Base-by-base conservation (phyloP, 1,140 invertebrate species). In the Bombyx mandarina region DNA sequence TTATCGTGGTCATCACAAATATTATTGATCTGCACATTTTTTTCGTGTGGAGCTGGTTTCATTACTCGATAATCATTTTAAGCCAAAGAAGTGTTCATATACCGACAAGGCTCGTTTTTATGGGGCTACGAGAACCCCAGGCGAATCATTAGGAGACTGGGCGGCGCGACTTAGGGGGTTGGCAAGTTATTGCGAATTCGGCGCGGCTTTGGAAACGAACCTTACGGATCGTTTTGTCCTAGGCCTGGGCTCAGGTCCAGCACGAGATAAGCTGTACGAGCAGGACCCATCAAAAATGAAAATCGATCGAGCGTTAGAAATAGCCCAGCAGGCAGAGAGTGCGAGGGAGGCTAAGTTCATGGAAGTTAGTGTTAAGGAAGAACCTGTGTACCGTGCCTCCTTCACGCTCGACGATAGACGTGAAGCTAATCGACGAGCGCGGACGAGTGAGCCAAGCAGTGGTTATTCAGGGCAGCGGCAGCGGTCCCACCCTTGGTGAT, bases 11-110 rank as follows among this genome's bases (percentile, higher is more conserved):
- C n/a, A n/a, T n/a, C n/a, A n/a, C n/a, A n/a, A n/a, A n/a, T n/a
- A n/a, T n/a, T n/a, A n/a, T n/a, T n/a, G n/a, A n/a, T n/a, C n/a
- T n/a, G n/a, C n/a, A n/a, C n/a, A n/a, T n/a, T n/a, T n/a, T n/a
- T n/a, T n/a, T n/a, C n/a, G n/a, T n/a, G n/a, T n/a, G n/a, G 56
- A 61, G 3, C 45, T 67, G 10, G 48, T 67, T 10, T 6, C n/a
- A 48, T 46, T 67, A 52, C 55, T 67, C 43, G 58, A 63, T 43
- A 44, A 48, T 9, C 65, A 67, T 58, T 67, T 67, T 45, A 65
- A 61, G n/a, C 60, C 57, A n/a, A 67, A 56, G 26, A 45, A 65
- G 46, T 64, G 57, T 10, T 53, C 57, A 22, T 61, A 60, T 35
- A 55, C 43, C n/a, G 58, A 64, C 7, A 60, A 61, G 50, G 57